These are phyloP conservation scores for Zygothrica quintamaculata DNA, from an alignment of 2,888 invertebrate species.

Conservation along the genomic window DNA sequence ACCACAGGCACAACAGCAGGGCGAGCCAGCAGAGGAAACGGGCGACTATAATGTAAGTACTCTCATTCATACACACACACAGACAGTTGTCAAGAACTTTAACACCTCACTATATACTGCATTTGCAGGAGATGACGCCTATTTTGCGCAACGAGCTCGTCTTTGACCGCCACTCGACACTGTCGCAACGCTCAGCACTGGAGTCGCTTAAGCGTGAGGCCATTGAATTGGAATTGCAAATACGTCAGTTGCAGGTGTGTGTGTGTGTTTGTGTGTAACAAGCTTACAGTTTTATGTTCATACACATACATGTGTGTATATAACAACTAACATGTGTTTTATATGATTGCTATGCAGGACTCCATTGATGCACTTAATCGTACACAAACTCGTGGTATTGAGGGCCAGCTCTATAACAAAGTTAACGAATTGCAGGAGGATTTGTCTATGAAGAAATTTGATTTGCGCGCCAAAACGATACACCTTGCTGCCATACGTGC, in stretches of 20 bases:
- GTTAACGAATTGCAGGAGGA: conserved; percentile 98
- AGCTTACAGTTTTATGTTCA: neutral
- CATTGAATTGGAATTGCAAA: conserved; percentile 92
- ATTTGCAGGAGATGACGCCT: conserved; percentile 88
- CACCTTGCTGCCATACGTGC: conserved; percentile 95
- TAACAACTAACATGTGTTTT: conserved; percentile 5
- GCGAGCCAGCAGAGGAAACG: conserved; percentile 84
- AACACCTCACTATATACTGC: conserved; percentile 4
- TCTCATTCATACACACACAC: neutral
- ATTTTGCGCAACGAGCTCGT: conserved; percentile 93
- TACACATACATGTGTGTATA: conserved; percentile 64
- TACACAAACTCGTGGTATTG: conserved; percentile 91
- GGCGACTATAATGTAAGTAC: conserved; percentile 85
- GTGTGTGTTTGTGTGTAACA: conserved; percentile 14
- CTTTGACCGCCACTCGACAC: conserved; percentile 90
- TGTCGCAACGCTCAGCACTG: conserved; percentile 89
- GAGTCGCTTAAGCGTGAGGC: conserved; percentile 93
- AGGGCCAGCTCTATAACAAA: conserved; percentile 94
- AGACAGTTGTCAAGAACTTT: neutral
- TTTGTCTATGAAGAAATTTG: conserved; percentile 96
- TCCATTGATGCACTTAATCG: conserved; percentile 92
- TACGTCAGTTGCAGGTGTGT: conserved; percentile 90
- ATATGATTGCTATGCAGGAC: conserved; percentile 86
- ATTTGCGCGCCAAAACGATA: conserved; percentile 95
- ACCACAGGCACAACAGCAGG: conserved; percentile 86